A percentile compares a stretch with the other conserved stretches of the same genome.
Conservation (phyloP, 2,113 vertebrate genomes). For the Anarhynchus alexandrinus region DNA sequence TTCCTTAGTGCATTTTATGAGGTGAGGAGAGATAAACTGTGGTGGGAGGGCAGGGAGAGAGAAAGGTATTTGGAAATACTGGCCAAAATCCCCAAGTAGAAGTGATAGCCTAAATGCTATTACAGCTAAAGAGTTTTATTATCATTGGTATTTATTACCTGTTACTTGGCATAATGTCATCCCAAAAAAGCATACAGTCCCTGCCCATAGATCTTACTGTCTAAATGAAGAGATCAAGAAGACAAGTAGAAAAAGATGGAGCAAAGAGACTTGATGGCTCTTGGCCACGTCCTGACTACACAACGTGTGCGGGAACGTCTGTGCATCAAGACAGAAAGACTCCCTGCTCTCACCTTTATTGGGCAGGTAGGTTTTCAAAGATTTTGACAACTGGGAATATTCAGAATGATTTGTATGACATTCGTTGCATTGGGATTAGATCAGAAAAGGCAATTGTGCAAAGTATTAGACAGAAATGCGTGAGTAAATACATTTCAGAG, state of each 20-base stretch:
- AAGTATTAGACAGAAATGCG: background rate
- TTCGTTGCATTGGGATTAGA: background rate
- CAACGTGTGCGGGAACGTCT: background rate
- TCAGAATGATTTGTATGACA: background rate
- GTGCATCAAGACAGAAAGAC: background rate
- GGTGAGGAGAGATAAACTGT: conserved; percentile 10
- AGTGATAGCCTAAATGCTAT: background rate
- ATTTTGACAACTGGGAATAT: background rate
- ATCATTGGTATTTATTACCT: conserved; percentile 19
- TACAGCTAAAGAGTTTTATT: conserved; percentile 14
- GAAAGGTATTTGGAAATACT: conserved; percentile 16
- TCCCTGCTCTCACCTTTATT: background rate
- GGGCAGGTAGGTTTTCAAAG: background rate
- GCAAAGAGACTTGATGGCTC: background rate
- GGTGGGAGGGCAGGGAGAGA: background rate
- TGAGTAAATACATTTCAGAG: background rate
- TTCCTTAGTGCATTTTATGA: background rate
- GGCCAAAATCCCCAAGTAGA: conserved; percentile 13
- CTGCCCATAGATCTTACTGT: background rate
- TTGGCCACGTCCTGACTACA: background rate
- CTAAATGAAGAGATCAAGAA: conserved; percentile 45
- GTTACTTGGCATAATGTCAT: background rate
- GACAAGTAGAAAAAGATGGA: conserved; percentile 3
- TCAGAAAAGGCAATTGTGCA: background rate
- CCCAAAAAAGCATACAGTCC: background rate